phyloP scores from a whole-genome alignment of 2,113 vertebrate species.

The Neopipo cinnamomea region DNA sequence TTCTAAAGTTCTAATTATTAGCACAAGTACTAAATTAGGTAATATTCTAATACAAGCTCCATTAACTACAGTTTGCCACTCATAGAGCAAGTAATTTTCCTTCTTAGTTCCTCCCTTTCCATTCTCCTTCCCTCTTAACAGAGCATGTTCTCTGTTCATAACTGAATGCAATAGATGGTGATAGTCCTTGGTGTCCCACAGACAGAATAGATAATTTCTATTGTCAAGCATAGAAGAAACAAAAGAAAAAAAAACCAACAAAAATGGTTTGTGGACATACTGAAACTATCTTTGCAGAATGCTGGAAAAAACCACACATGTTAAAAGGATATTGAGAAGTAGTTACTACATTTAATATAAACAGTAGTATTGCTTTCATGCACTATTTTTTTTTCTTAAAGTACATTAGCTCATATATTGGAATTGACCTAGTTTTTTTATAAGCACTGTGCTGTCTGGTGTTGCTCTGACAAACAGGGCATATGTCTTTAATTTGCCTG shows the following conservation, averaged over 20 bases:
- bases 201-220: background rate
- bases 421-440: background rate
- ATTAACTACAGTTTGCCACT: background rate
- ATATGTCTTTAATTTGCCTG: background rate
- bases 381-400: background rate
- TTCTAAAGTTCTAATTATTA: background rate
- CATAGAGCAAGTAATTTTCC: background rate
- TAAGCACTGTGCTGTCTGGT: background rate
- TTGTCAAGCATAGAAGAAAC: background rate
- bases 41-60: background rate
- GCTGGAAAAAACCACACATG: background rate
- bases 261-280: background rate
- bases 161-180: background rate
- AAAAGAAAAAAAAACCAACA: background rate
- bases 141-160: background rate
- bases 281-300: background rate
- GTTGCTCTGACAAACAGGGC: background rate
- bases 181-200: background rate
- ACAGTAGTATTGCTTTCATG: background rate
- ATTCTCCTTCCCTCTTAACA: background rate
- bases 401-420: background rate
- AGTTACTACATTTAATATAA: slow-evolving; percentile 15
- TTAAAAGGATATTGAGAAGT: background rate
- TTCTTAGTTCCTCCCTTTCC: background rate
- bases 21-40: background rate